These are phyloP conservation scores for Sylvietta virens DNA, from an alignment of 2,113 vertebrate genomes.

Conservation along the genomic window DNA sequence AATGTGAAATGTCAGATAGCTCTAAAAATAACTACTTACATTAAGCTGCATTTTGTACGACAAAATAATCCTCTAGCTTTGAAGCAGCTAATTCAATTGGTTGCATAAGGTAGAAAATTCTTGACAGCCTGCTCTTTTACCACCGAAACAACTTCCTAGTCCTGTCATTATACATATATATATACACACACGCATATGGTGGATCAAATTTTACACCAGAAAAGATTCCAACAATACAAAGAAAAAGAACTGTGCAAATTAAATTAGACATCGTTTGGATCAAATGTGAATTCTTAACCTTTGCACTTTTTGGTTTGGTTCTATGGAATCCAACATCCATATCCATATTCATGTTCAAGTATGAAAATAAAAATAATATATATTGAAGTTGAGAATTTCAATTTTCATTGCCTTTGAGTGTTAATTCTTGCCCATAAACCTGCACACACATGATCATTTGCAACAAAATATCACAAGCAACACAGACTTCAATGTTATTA, in stretches of 20 bases:
- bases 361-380: not conserved
- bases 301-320: not conserved
- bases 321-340: not conserved
- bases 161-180: not conserved
- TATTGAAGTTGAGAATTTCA: not conserved
- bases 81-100: not conserved
- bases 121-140: not conserved
- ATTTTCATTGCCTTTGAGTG: not conserved
- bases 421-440: not conserved
- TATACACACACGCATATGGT: not conserved
- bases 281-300: not conserved
- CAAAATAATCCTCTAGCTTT: not conserved
- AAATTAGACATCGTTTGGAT: not conserved
- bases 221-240: not conserved
- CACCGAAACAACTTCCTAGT: not conserved
- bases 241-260: not conserved
- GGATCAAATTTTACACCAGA: not conserved
- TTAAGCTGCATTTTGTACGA: not conserved
- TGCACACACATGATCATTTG: not conserved
- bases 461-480: not conserved
- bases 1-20: not conserved
- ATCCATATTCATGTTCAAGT: not conserved
- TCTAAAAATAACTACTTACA: not conserved
- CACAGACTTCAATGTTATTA: not conserved
- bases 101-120: not conserved